Conservation (phyloP, 1,140 invertebrate species). For the Calosoma granatense region DNA sequence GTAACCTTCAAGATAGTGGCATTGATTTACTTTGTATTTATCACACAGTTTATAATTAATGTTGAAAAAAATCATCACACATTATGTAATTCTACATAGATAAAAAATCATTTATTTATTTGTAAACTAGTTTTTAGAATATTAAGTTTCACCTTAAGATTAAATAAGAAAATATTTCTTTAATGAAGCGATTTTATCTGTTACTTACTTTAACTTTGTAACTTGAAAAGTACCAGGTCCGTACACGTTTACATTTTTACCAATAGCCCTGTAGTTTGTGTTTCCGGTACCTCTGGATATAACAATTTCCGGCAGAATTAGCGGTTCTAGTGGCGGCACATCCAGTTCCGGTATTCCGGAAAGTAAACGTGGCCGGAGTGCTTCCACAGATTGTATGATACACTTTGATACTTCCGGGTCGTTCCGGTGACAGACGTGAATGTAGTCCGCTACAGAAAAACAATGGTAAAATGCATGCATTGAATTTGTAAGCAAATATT, state of each 20-base stretch:
- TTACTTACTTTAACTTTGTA: constrained; percentile 37
- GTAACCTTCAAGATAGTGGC: too few relatives aligned
- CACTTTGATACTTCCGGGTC: constrained; percentile 49
- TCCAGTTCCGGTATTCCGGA: constrained; percentile 51
- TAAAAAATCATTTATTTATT: too few relatives aligned
- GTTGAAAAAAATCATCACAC: too few relatives aligned
- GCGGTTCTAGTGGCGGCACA: constrained; percentile 50
- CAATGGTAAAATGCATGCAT: too few relatives aligned
- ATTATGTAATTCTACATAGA: too few relatives aligned
- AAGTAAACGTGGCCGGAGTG: constrained; percentile 38
- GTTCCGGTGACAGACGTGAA: constrained; percentile 50
- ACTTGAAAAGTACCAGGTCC: constrained; percentile 41
- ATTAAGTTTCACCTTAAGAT: too few relatives aligned
- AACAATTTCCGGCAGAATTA: constrained; percentile 39
- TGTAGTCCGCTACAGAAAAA: constrained; percentile 48
- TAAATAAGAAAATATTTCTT: too few relatives aligned
- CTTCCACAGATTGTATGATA: constrained; percentile 41
- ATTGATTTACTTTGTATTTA: too few relatives aligned
- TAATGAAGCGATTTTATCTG: too few relatives aligned
- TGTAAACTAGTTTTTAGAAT: too few relatives aligned
- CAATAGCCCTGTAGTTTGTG: constrained; percentile 42
- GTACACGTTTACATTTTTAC: constrained; percentile 43
- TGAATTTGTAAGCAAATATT: neutral
- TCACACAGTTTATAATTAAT: too few relatives aligned
- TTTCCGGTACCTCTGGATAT: constrained; percentile 18